A percentile compares a stretch with the other conserved stretches of the same genome.
Evolutionary conservation across 2,797 vertebrate species (phyloP).

Genomic region (Agapornis canus): DNA sequence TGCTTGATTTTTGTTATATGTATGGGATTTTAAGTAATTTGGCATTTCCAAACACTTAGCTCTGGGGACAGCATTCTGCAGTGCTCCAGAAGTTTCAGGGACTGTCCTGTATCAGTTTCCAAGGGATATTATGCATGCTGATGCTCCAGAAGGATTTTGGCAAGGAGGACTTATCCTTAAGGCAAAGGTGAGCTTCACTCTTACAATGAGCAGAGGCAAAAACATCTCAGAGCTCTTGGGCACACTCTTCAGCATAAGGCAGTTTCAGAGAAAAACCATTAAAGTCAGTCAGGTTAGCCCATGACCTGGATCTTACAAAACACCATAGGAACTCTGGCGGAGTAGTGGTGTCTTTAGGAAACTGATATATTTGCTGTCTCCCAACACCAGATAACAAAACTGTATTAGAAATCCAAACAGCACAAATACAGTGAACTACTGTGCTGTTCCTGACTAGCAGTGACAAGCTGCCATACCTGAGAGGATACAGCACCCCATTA

Average conservation of each 20-base stretch:
- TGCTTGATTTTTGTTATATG: background rate
- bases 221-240: background rate
- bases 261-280: background rate
- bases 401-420: background rate
- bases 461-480: background rate
- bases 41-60: background rate
- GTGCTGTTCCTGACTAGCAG: background rate
- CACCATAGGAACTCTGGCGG: background rate
- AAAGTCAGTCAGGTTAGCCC: background rate
- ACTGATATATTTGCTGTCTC: background rate
- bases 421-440: background rate
- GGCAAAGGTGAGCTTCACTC: background rate
- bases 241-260: background rate
- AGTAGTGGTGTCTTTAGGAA: background rate
- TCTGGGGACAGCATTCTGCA: background rate
- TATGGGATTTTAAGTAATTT: background rate
- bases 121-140: background rate
- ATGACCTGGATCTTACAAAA: background rate
- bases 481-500: background rate
- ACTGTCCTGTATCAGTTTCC: background rate
- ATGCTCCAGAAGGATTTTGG: background rate
- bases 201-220: accelerated
- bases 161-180: background rate
- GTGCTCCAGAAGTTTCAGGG: accelerated
- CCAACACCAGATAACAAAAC: background rate